A percentile compares a stretch with the other conserved stretches of the same genome.
phyloP scores from a whole-genome alignment of 2,888 invertebrate genomes.

The Drosophila longiperda region DNA sequence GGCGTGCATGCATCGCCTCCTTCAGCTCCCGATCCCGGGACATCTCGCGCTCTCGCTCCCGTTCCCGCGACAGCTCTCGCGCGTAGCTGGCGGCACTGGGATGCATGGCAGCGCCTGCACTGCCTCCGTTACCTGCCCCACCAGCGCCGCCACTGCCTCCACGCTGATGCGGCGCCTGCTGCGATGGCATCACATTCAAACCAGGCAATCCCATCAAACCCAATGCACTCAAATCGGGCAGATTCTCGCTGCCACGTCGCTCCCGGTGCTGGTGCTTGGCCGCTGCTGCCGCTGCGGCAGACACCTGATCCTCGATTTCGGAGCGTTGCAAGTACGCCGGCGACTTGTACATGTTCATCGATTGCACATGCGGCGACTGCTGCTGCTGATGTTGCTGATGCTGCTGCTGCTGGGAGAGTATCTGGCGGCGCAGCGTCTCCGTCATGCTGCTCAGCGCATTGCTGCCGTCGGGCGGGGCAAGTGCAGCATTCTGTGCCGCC shows the following conservation, averaged over 20 bases:
- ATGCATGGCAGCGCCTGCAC: slow-evolving; percentile 66
- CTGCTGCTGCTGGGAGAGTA: slow-evolving; percentile 83
- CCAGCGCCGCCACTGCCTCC: slow-evolving; percentile 42
- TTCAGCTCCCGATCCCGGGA: slow-evolving; percentile 74
- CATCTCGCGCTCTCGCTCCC: slow-evolving; percentile 70
- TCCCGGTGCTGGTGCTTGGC: slow-evolving; percentile 75
- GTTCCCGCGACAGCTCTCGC: slow-evolving; percentile 63
- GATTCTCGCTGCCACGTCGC: slow-evolving; percentile 76
- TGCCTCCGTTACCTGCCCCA: slow-evolving; percentile 37
- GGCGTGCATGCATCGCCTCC: slow-evolving; percentile 79
- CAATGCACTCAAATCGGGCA: slow-evolving; percentile 82
- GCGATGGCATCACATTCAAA: slow-evolving; percentile 81
- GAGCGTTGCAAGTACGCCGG: slow-evolving; percentile 83
- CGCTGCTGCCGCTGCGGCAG: slow-evolving; percentile 78
- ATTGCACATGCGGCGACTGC: slow-evolving; percentile 81
- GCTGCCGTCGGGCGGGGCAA: slow-evolving; percentile 77
- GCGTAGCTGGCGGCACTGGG: slow-evolving; percentile 75
- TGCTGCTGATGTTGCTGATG: slow-evolving; percentile 60
- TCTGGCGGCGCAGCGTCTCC: slow-evolving; percentile 82
- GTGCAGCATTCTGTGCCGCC: slow-evolving; percentile 77
- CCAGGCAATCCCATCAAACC: slow-evolving; percentile 83
- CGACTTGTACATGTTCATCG: slow-evolving; percentile 84
- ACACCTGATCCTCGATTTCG: slow-evolving; percentile 83
- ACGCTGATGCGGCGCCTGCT: slow-evolving; percentile 46
- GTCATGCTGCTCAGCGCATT: slow-evolving; percentile 83